These are phyloP conservation scores for Julus scanicus DNA, from an alignment of 2,888 invertebrate genomes.

Conservation along the genomic window DNA sequence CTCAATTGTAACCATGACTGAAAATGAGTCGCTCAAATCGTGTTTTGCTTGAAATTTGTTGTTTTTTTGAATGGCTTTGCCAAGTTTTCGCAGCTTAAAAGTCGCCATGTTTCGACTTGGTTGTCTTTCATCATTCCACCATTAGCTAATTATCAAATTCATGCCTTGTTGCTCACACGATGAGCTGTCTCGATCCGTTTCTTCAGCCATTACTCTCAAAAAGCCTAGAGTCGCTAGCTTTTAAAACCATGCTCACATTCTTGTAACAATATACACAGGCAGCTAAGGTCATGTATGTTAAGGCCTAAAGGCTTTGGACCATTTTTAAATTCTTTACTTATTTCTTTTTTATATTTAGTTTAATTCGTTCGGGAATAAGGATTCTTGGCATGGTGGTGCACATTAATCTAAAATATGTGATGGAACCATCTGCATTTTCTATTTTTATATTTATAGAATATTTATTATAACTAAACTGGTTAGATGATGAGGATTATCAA, in stretches of 20 bases:
- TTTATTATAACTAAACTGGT: not conserved
- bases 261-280: not conserved
- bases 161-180: constrained; percentile 54
- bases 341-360: not conserved
- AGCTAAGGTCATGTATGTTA: not conserved
- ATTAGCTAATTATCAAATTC: constrained; percentile 56
- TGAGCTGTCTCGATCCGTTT: constrained; percentile 54
- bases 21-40: not conserved
- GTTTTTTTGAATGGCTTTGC: not conserved
- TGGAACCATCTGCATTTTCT: not conserved
- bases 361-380: too few relatives aligned
- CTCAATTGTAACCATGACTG: not conserved
- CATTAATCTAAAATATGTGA: too few relatives aligned
- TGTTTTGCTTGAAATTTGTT: not conserved
- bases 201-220: constrained; percentile 51
- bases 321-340: not conserved
- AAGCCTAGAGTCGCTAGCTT: not conserved
- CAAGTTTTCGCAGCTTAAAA: constrained; percentile 25
- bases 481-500: not conserved
- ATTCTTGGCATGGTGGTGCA: too few relatives aligned
- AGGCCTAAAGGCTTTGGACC: constrained; percentile 2
- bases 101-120: constrained; percentile 54
- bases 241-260: too few relatives aligned
- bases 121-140: constrained; percentile 53
- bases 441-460: not conserved